A percentile compares a stretch with the other conserved stretches of the same genome.
Evolutionary conservation across 1,140 invertebrate species (phyloP).

Genomic region (Paracyclopina nana): DNA sequence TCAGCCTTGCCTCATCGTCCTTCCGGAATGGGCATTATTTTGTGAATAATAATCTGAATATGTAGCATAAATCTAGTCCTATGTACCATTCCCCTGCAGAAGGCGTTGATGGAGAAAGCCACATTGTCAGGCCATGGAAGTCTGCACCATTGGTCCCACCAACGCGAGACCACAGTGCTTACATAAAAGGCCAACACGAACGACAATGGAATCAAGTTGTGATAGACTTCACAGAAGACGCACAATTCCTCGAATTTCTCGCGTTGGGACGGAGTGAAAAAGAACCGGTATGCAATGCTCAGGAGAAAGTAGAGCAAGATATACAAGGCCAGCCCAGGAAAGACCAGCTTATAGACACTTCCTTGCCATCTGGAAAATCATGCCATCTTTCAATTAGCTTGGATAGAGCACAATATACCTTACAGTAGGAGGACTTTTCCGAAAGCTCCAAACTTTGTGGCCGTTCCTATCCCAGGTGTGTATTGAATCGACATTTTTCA

Average conservation of each 20-base stretch:
- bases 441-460: too few relatives aligned
- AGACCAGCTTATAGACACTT: too few relatives aligned
- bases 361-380: too few relatives aligned
- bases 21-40: conserved; percentile 23
- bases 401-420: too few relatives aligned
- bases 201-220: conserved; percentile 35
- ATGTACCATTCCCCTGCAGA: background rate
- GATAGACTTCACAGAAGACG: background rate
- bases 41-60: background rate
- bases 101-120: conserved; percentile 26
- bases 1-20: conserved; percentile 27
- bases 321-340: too few relatives aligned
- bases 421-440: too few relatives aligned
- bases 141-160: conserved; percentile 77
- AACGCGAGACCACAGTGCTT: conserved; percentile 64
- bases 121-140: conserved; percentile 76
- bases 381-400: too few relatives aligned
- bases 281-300: too few relatives aligned
- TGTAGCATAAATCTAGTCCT: background rate
- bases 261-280: too few relatives aligned
- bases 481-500: too few relatives aligned
- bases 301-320: too few relatives aligned
- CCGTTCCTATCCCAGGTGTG: too few relatives aligned
- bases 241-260: conserved; percentile 19
- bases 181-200: conserved; percentile 89